A percentile compares a stretch with the other conserved stretches of the same genome.
These are phyloP conservation scores for Hypomesus transpacificus DNA, from an alignment of 2,113 vertebrate genomes.

Conservation along the genomic window DNA sequence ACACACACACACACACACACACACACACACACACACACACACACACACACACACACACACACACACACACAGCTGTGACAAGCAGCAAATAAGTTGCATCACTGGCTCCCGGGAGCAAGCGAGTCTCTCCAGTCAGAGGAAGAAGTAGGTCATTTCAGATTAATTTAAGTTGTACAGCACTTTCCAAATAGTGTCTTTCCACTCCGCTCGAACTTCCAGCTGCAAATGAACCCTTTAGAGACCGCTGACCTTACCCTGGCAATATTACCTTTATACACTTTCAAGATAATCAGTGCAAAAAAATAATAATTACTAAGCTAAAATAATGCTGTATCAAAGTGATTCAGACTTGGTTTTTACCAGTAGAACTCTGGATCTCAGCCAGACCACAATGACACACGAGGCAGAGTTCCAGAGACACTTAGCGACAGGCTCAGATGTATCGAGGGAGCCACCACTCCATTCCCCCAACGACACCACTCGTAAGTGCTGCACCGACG, in stretches of 20 bases:
- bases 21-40: no score
- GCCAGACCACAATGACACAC: no score
- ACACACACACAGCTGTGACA: background rate
- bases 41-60: background rate
- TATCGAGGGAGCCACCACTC: no score
- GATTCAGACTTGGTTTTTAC: no score
- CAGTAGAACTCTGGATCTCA: no score
- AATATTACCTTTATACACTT: background rate
- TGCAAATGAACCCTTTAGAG: slow-evolving; percentile 54
- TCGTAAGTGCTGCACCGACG: no score
- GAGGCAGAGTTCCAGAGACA: no score
- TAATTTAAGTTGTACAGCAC: slow-evolving; percentile 69
- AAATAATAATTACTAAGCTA: no score
- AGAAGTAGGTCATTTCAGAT: slow-evolving; percentile 72
- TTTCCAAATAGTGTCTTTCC: slow-evolving; percentile 71
- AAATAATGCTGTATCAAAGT: no score
- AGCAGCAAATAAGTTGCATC: slow-evolving; percentile 48
- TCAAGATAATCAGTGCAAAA: no score
- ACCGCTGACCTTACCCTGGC: background rate
- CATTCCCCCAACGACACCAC: no score
- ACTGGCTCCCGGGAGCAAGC: slow-evolving; percentile 60
- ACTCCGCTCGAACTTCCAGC: slow-evolving; percentile 59
- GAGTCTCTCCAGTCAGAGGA: slow-evolving; percentile 52
- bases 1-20: background rate
- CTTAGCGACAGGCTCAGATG: no score